These are phyloP conservation scores for Pseudorhiza aurosa DNA, from an alignment of 30 jellyfish, hydroid and myxozoan genomes.

Conservation along the genomic window DNA sequence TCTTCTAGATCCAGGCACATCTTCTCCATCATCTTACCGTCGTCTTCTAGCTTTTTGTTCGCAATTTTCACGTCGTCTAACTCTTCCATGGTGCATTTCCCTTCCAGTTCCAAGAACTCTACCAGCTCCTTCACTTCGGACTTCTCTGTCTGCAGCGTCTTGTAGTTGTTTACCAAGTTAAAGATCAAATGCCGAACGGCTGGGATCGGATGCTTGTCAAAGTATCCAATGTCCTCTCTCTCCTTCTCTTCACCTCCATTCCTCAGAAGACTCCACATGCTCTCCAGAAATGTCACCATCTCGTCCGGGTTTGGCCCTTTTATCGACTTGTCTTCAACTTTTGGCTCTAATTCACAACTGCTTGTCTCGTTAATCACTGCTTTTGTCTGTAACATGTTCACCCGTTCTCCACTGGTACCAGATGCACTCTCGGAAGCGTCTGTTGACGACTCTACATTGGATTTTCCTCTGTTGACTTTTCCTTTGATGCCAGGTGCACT, in stretches of 20 bases:
- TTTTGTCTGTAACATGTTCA: no score
- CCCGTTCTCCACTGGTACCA: no score
- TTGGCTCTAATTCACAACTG: no score
- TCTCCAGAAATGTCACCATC: neutral
- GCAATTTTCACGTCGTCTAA: neutral
- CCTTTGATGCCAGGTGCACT: no score
- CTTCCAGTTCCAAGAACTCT: conserved; percentile 9
- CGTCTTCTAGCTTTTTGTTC: neutral
- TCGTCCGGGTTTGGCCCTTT: neutral
- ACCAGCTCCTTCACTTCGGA: conserved; percentile 6
- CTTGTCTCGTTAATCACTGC: no score
- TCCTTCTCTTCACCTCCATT: neutral
- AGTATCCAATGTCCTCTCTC: neutral
- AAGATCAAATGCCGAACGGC: neutral
- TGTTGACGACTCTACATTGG: no score
- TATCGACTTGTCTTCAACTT: neutral
- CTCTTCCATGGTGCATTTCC: conserved; percentile 2
- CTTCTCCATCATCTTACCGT: neutral
- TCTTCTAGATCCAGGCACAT: neutral
- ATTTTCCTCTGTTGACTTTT: no score
- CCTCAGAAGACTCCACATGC: neutral
- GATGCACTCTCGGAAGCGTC: no score
- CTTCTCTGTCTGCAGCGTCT: neutral
- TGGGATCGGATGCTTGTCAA: neutral
- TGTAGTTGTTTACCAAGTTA: neutral